These are phyloP conservation scores for Maniola hyperantus DNA, from an alignment of 2,888 invertebrate species.

Conservation along the genomic window DNA sequence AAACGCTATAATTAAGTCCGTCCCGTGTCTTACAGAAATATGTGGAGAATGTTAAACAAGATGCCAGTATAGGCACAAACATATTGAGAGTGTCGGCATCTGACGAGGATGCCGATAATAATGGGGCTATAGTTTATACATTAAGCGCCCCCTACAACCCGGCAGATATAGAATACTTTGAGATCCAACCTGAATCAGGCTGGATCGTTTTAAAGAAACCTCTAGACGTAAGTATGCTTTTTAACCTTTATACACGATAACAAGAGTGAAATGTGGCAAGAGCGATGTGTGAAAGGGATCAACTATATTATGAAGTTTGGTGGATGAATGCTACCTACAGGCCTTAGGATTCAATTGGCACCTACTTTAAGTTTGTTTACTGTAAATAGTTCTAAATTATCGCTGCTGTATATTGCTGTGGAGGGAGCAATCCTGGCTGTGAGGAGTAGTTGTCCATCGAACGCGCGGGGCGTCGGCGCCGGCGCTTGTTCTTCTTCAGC, in stretches of 20 bases:
- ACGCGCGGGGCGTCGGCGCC: slow-evolving; percentile 56
- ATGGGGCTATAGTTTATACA: slow-evolving; percentile 96
- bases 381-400: slow-evolving; percentile 80
- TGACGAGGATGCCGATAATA: slow-evolving; percentile 98
- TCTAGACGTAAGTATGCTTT: slow-evolving; percentile 93
- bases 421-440: slow-evolving; percentile 79
- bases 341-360: slow-evolving; percentile 83
- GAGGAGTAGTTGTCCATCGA: slow-evolving; percentile 76
- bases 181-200: slow-evolving; percentile 97
- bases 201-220: slow-evolving; percentile 98
- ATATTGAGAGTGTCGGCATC: slow-evolving; percentile 97
- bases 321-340: slow-evolving; percentile 83
- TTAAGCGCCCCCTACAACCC: slow-evolving; percentile 94
- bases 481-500: slow-evolving; percentile 87
- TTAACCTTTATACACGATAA: slow-evolving; percentile 40
- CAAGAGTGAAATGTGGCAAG: slow-evolving; percentile 61
- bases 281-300: slow-evolving; percentile 76
- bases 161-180: slow-evolving; percentile 96
- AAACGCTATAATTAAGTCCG: slow-evolving; percentile 48
- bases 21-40: slow-evolving; percentile 90
- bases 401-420: slow-evolving; percentile 81
- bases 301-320: slow-evolving; percentile 78
- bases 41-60: slow-evolving; percentile 98
- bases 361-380: slow-evolving; percentile 73
- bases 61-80: slow-evolving; percentile 97